Conservation (phyloP, 2,797 vertebrate genomes). For the Alosa sapidissima region DNA sequence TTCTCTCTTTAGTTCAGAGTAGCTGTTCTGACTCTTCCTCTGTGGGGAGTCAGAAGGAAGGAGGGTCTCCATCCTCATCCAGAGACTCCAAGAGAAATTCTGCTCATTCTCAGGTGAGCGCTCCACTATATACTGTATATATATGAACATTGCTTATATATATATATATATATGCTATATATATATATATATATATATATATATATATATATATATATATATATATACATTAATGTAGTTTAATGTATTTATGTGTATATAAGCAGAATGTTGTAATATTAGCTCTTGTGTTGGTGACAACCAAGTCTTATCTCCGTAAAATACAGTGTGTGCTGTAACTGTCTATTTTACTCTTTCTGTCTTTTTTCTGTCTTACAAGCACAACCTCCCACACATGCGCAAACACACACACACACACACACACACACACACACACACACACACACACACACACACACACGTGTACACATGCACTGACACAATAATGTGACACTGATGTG, state of each 20-base stretch:
- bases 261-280: neutral
- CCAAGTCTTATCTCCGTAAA: neutral
- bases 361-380: neutral
- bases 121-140: too few relatives aligned
- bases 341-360: neutral
- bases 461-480: slow-evolving; percentile 11
- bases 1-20: slow-evolving; percentile 68
- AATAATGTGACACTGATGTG: slow-evolving; percentile 60
- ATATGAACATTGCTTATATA: too few relatives aligned
- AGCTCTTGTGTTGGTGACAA: neutral
- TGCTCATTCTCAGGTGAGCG: slow-evolving; percentile 55
- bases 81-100: slow-evolving; percentile 69
- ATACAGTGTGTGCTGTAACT: slow-evolving; percentile 5
- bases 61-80: slow-evolving; percentile 72
- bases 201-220: neutral
- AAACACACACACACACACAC: too few relatives aligned
- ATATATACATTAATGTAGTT: too few relatives aligned
- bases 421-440: slow-evolving; percentile 26
- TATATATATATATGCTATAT: neutral
- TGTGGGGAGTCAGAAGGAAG: slow-evolving; percentile 78
- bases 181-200: too few relatives aligned
- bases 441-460: slow-evolving; percentile 25
- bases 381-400: neutral
- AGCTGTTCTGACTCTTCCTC: slow-evolving; percentile 82
- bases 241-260: neutral